A percentile compares a stretch with the other conserved stretches of the same genome.
Conservation (phyloP, 2,888 invertebrate genomes). For the Idaea aversata region DNA sequence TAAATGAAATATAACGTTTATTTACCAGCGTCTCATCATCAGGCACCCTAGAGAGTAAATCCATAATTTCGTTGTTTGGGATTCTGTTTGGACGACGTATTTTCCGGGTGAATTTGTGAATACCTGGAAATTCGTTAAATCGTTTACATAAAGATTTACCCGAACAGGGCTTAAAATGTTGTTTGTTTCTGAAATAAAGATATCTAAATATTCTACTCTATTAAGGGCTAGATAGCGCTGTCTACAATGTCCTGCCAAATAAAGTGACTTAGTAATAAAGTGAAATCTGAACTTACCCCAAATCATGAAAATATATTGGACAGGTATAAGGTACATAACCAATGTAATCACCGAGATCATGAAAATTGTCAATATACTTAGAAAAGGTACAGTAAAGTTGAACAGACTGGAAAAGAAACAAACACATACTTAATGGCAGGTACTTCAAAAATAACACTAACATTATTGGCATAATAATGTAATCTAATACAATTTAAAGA, state of each 20-base stretch:
- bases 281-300: slow-evolving; percentile 84
- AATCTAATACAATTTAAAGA: too few relatives aligned
- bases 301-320: slow-evolving; percentile 91
- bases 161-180: too few relatives aligned
- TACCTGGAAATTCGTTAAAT: slow-evolving; percentile 39
- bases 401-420: slow-evolving; percentile 86
- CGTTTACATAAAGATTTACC: too few relatives aligned
- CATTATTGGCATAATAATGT: too few relatives aligned
- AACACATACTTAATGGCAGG: background rate
- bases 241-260: too few relatives aligned
- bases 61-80: slow-evolving; percentile 96
- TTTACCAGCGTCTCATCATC: slow-evolving; percentile 94
- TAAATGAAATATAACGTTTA: background rate
- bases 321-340: slow-evolving; percentile 91
- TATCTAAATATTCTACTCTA: too few relatives aligned
- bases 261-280: background rate
- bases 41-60: slow-evolving; percentile 95
- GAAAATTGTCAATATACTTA: slow-evolving; percentile 92
- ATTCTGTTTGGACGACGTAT: slow-evolving; percentile 93
- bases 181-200: too few relatives aligned
- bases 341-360: slow-evolving; percentile 85
- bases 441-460: too few relatives aligned
- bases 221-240: too few relatives aligned
- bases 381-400: slow-evolving; percentile 96
- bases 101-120: slow-evolving; percentile 96